Evolutionary conservation across 2,888 invertebrate species (phyloP), one percentile per base, ranked within the genome.

Genomic region (Xestia sexstrigata): DNA sequence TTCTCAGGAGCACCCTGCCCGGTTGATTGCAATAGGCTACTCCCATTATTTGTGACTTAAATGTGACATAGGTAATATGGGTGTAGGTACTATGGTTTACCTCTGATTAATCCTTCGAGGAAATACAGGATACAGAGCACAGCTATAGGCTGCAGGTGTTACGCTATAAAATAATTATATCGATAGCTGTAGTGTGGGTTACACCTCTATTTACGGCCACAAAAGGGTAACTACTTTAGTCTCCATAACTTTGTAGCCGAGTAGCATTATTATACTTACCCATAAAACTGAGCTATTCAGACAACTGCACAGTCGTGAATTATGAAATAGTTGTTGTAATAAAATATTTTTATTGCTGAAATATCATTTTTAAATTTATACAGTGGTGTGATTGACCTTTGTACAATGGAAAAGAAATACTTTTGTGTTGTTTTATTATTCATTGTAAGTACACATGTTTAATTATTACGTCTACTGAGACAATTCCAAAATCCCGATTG

Each of bases 401-500:
- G 39, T 1, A 85, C 49, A 71, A 84, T 84, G 83, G 81, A 82
- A 67, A 89, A 87, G 86, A 80, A 74, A 69, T 81, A 78, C 39
- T 47, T 90, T 62, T 88, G 78, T 80, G 77, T 90, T 72, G 72
- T 90, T 71, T 67, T 91, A 72, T 74, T 91, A 63, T 78, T 89
- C 23, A 45, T 88, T 81, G 93, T 93, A 76, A 92, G 93, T 90
- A 85, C 17, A 0, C 47, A 30, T 52, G 11, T 60, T 66, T 45
- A 39, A 20, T 45, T 42, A 42, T 79, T 23, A 63, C 3, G 2
- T 15, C 3, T 66, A 2, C 7, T 45, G 42, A 45, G n/a, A 8
- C 35, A 39, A 39, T 69, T n/a, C 6, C 35, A 11, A n/a, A 65
- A 30, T 17, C 30, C 17, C 17, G 58, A 30, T 2, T 52, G 23